Percentiles rank a stretch among this genome's conserved stretches.
phyloP scores from a whole-genome alignment of 2,888 invertebrate genomes.

The Ichneumoninae sp. region DNA sequence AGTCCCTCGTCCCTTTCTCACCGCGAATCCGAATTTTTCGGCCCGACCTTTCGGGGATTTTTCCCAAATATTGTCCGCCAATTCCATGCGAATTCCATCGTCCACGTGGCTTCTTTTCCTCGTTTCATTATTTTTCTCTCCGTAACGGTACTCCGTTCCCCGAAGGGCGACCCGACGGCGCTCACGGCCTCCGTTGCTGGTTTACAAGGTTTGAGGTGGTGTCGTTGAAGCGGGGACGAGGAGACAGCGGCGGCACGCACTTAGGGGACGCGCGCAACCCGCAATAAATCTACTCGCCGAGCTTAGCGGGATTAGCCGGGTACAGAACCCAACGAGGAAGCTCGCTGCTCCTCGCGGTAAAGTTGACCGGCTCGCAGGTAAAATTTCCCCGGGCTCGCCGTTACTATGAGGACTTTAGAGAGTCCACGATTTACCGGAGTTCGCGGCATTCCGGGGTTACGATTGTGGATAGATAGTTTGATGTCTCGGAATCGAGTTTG shows the following conservation, averaged over 20 bases:
- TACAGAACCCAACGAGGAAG: conserved; percentile 26
- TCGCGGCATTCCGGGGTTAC: not conserved
- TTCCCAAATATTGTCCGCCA: not conserved
- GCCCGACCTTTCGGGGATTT: not conserved
- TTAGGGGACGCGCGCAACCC: conserved; percentile 32
- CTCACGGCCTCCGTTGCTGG: conserved; percentile 22
- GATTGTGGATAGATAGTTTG: not conserved
- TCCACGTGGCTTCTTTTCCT: not conserved
- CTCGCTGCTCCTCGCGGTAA: not conserved
- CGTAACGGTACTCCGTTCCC: conserved; percentile 13
- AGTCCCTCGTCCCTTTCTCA: not conserved
- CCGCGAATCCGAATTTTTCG: too few species aligned
- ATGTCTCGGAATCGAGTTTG: not conserved
- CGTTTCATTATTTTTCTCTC: not conserved
- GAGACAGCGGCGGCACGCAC: conserved; percentile 22
- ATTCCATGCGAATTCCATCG: not conserved
- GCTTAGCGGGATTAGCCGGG: conserved; percentile 60
- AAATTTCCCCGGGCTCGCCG: not conserved
- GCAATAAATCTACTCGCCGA: conserved; percentile 59
- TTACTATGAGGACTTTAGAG: not conserved
- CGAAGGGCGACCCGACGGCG: not conserved
- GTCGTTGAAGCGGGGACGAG: conserved; percentile 6
- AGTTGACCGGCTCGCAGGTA: not conserved
- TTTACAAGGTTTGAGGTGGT: conserved; percentile 3
- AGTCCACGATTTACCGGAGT: not conserved